These are phyloP conservation scores for Bucco capensis DNA, from an alignment of 2,113 vertebrate species.

Conservation along the genomic window DNA sequence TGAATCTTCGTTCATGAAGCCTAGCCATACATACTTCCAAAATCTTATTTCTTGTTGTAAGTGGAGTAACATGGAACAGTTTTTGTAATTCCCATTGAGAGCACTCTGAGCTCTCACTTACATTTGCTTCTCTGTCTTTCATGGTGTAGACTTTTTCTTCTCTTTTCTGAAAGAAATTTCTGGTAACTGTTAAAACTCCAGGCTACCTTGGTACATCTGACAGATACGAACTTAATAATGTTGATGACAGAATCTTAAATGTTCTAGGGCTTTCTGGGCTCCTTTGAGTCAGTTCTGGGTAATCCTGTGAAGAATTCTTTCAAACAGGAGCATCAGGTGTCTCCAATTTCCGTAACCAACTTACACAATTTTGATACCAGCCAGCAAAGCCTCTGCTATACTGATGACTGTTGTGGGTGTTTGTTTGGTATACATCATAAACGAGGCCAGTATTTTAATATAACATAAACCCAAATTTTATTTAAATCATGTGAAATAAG, in stretches of 20 bases:
- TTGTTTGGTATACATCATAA: neutral
- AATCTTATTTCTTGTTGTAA: neutral
- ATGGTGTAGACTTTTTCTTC: neutral
- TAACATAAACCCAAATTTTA: neutral
- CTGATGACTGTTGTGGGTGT: neutral
- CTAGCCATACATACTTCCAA: no score
- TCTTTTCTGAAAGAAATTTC: constrained; percentile 1
- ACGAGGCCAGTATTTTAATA: neutral
- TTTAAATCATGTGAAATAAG: neutral
- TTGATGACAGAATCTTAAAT: neutral
- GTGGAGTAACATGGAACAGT: neutral
- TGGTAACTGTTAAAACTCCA: neutral
- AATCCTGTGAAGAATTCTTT: neutral
- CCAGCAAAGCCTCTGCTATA: neutral
- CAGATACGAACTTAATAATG: neutral
- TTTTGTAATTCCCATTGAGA: constrained; percentile 10
- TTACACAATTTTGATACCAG: neutral
- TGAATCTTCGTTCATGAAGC: no score
- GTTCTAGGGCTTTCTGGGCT: neutral
- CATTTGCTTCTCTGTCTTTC: neutral
- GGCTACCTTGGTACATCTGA: neutral
- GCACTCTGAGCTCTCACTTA: neutral
- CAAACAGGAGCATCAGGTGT: neutral
- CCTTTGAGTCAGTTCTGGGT: neutral
- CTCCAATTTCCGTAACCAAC: neutral